Evolutionary conservation across 2,888 invertebrate species (phyloP).

Genomic region (Blera fallax): DNA sequence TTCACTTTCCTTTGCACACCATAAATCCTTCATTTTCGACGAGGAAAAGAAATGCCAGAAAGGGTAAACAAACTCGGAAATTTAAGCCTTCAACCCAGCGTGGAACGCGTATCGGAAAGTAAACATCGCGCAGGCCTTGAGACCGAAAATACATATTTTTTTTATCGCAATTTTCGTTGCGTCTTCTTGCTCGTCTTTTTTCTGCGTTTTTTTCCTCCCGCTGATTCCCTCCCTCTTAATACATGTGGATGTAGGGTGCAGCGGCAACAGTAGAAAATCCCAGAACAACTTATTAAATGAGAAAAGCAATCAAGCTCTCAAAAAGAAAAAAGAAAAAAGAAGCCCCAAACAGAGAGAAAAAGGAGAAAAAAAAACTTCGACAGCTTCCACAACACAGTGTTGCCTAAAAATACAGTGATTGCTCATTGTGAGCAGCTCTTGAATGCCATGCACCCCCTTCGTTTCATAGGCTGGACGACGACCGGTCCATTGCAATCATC

Average conservation of each 20-base stretch:
- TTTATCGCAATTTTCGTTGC: conserved; percentile 33
- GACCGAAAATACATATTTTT: conserved; percentile 48
- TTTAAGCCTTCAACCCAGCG: conserved; percentile 58
- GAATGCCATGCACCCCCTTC: conserved; percentile 12
- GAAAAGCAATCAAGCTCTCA: conserved; percentile 47
- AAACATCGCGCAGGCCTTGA: conserved; percentile 58
- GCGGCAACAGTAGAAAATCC: conserved; percentile 1
- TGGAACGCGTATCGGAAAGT: conserved; percentile 54
- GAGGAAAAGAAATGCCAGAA: conserved; percentile 6
- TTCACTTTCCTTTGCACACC: conserved; percentile 16
- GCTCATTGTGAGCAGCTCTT: conserved; percentile 47
- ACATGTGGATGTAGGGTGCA: neutral
- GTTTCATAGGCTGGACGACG: neutral
- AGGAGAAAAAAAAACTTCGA: neutral
- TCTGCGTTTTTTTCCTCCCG: too few species aligned
- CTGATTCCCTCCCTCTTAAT: neutral
- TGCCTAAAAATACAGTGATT: conserved; percentile 63
- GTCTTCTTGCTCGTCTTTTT: neutral
- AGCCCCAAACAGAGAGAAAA: conserved; percentile 25
- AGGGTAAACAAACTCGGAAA: conserved; percentile 52
- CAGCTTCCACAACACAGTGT: conserved; percentile 5
- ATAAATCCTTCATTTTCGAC: conserved; percentile 35
- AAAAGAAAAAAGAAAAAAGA: conserved; percentile 12
- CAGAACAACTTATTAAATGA: conserved; percentile 48
- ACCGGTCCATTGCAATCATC: conserved; percentile 52